Base-by-base conservation (phyloP, 2,113 vertebrate species). In the Pomatorhinus ruficollis region DNA sequence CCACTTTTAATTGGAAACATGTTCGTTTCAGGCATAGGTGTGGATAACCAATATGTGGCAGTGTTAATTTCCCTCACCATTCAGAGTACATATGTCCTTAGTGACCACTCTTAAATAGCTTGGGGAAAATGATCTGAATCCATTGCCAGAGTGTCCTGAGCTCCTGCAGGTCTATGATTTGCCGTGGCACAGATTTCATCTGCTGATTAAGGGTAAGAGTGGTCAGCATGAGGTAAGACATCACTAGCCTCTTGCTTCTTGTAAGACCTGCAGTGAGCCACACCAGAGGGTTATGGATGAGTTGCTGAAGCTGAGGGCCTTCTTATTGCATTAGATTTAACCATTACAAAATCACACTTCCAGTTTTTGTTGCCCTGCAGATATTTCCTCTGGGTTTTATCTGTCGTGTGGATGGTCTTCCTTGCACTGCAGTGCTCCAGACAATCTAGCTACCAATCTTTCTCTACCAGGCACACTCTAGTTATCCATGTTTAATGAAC, bases 1-100 rank as follows among this genome's bases (percentile, higher is more conserved):
- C 89, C 93, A 92, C 72, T 98, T 97, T 97, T 95, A 91, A 94
- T 89, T 97, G 92, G 92, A 94, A 96, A 85, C 50, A 53, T 95
- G 89, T 74, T 95, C 5, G 39, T 95, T 94, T 88, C 75, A 96
- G 82, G 63, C 39, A 2, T 89, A 97, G 93, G 80, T 95, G 72
- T 94, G 72, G 85, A 95, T 81, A 81, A 86, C 77, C 59, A 80
- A 56, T 90, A 95, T 90, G 35, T 35, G 30, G 52, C 76, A 83
- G 50, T 54, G 60, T 68, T 92, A 83, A 84, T 75, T 87, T 89
- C 56, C 93, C 68, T 91, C 16, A 24, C 40, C 22, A 65, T 91
- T 81, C 65, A 35, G 49, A 33, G 8, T 54, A 76, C 65, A 24
- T 52, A 54, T 15, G 57, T 60, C 61, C 74, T 79, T n/a, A 65